Conservation (phyloP, 2,113 vertebrate genomes). For the Panthera uncia region DNA sequence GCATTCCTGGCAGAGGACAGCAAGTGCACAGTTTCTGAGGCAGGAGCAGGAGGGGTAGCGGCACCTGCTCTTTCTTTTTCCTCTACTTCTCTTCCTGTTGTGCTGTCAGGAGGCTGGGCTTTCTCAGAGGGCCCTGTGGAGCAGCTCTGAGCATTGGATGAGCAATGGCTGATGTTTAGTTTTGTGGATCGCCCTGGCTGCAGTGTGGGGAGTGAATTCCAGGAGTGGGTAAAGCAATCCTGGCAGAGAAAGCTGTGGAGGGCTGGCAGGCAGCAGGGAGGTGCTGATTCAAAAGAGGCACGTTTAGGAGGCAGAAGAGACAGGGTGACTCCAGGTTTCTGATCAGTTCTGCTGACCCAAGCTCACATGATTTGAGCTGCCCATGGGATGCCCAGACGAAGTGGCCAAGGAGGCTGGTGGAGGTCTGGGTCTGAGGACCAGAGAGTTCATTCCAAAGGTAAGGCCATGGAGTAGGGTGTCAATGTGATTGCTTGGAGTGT, state of each 20-base stretch:
- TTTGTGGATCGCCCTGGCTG: background rate
- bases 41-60: fast-evolving
- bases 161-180: background rate
- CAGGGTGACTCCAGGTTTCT: background rate
- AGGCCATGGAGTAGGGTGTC: no score
- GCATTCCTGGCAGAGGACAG: fast-evolving
- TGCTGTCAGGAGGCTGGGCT: background rate
- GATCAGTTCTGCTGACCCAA: background rate
- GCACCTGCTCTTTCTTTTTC: background rate
- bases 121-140: background rate
- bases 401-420: background rate
- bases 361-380: background rate
- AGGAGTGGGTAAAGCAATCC: background rate
- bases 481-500: background rate
- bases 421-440: background rate
- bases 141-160: background rate
- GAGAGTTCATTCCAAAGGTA: background rate
- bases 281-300: background rate
- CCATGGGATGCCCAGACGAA: background rate
- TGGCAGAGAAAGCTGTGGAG: background rate
- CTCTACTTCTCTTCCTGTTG: background rate
- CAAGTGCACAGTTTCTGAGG: background rate
- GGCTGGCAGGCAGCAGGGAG: no score
- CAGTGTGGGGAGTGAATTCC: background rate
- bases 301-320: background rate